Evolutionary conservation across 2,888 invertebrate species (phyloP), one percentile per base, ranked within the genome.

Genomic region (Sesamia inferens): DNA sequence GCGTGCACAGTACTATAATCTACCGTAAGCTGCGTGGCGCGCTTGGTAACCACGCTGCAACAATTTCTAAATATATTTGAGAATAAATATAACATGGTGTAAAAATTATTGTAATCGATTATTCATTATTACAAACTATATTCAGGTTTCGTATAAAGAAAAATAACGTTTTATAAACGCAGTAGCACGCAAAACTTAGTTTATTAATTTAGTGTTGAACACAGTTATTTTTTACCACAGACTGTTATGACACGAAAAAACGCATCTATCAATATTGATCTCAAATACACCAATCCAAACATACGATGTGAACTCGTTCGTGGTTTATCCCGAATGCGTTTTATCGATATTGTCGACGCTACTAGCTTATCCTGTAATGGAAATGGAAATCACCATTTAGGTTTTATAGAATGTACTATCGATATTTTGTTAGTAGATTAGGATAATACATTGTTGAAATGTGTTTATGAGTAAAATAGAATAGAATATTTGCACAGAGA

Each of bases 331-430:
- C 66, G 24, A 64, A 79, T 61, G 57, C 24, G n/a, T 61, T 76
- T 78, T 76, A 65, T 81, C 55, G 78, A 66, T 76, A 78, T 66
- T 42, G 76, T 68, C 8, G 61, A 57, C 19, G 19, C 19, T 31
- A 48, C 24, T 65, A n/a, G 55, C 16, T 78, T 58, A 78, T 75
- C 57, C 76, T 66, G 31, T 76, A 57, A 68, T 81, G 39, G 47
- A 68, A 58, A 57, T 31, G 69, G 54, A 24, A 47, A 66, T 55
- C 44, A 68, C 57, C 59, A 55, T 39, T 61, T 22, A 31, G n/a
- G 16, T 57, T 78, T 44, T 59, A 42, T 31, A 8, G 5, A 54
- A 72, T 64, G 47, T 42, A 8, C 47, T 72, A 72, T 59, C 39
- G 51, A 76, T 79, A 79, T 59, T 59, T 57, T 31, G 59, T 59